Conservation (phyloP, 2,113 vertebrate species). For the Plestiodon gilberti region DNA sequence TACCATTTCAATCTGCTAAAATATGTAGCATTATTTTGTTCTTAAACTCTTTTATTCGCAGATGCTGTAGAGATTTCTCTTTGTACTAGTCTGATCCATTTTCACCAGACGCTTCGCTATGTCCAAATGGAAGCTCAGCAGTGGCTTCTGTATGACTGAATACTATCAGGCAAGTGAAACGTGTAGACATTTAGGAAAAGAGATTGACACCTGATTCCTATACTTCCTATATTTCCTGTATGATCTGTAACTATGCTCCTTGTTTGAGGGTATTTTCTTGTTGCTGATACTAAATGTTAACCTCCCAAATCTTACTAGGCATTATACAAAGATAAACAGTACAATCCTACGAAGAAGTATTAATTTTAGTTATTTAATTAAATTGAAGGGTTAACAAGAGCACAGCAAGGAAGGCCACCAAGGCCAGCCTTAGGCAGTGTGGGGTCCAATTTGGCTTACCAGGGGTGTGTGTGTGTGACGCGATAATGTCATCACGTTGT, state of each 20-base stretch:
- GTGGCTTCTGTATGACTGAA: constrained; percentile 23
- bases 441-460: no score
- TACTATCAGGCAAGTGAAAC: not conserved
- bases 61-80: constrained; percentile 66
- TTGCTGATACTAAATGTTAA: not conserved
- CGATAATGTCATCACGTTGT: no score
- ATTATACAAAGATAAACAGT: not conserved
- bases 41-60: constrained; percentile 64
- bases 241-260: constrained; percentile 9
- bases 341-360: no score
- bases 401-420: no score
- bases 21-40: constrained; percentile 72
- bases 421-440: no score
- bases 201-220: not conserved
- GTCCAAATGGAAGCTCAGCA: not conserved
- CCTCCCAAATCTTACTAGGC: not conserved
- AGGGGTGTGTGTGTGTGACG: no score
- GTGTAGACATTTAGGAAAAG: not conserved
- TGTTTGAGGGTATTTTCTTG: not conserved
- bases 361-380: no score
- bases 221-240: not conserved
- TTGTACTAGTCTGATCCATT: constrained; percentile 40
- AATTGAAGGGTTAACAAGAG: no score
- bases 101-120: constrained; percentile 40
- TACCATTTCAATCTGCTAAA: constrained; percentile 73